These are phyloP conservation scores for Pterostichus madidus DNA, from an alignment of 2,888 invertebrate species.

Conservation along the genomic window DNA sequence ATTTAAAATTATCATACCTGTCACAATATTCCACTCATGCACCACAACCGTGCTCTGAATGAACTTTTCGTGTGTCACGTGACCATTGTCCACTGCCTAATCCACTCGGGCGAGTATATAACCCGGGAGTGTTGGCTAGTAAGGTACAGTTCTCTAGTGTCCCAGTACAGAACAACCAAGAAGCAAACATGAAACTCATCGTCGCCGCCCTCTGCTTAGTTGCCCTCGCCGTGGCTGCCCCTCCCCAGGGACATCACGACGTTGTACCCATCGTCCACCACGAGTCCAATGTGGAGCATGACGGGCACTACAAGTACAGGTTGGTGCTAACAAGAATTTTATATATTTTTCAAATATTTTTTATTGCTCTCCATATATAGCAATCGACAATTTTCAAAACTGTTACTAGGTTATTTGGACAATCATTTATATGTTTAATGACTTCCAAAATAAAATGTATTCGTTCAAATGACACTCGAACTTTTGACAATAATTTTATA, in stretches of 20 bases:
- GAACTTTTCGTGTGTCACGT: conserved; percentile 20
- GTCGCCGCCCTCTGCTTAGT: conserved; percentile 63
- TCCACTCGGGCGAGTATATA: conserved; percentile 49
- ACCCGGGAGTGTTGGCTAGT: neutral
- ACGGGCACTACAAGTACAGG: conserved; percentile 80
- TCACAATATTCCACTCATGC: no score
- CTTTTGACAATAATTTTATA: no score
- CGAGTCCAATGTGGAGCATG: conserved; percentile 78
- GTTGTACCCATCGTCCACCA: conserved; percentile 78
- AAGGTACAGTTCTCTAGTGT: conserved; percentile 57
- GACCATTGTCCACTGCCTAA: conserved; percentile 12
- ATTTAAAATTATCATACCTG: neutral
- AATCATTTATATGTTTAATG: no score
- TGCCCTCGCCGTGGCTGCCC: conserved; percentile 70
- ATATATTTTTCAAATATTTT: no score
- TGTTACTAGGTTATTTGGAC: no score
- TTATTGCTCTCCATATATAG: no score
- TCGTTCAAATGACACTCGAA: no score
- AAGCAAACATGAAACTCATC: conserved; percentile 77
- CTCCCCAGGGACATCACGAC: conserved; percentile 70
- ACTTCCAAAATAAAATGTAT: no score
- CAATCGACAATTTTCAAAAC: no score
- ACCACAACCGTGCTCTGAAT: no score
- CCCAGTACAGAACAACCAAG: conserved; percentile 68
- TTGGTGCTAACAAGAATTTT: conserved; percentile 69